phyloP scores from a whole-genome alignment of 2,113 vertebrate species.

The Mixornis gularis region DNA sequence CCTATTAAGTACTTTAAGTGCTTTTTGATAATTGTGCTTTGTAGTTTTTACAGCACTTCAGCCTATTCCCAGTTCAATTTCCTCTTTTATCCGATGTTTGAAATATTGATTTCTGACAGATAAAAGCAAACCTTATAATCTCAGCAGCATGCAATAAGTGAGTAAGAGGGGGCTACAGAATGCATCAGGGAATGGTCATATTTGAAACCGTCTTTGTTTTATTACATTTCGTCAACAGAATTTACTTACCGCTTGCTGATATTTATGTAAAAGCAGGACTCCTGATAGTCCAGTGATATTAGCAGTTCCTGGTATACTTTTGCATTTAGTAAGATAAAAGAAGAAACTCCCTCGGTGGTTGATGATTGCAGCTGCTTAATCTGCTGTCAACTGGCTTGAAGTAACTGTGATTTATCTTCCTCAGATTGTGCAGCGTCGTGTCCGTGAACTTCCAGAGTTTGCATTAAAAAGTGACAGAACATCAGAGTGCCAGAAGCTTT shows the following conservation, averaged over 20 bases:
- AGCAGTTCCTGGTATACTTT: constrained; percentile 79
- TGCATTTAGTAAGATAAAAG: constrained; percentile 94
- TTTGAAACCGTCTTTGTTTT: constrained; percentile 90
- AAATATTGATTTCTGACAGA: constrained; percentile 99
- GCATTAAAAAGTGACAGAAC: constrained; percentile 70
- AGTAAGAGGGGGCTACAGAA: constrained; percentile 76
- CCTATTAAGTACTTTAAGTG: constrained; percentile 99
- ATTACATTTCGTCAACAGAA: constrained; percentile 97
- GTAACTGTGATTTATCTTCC: constrained; percentile 99
- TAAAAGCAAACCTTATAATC: constrained; percentile 99
- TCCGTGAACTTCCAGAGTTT: constrained; percentile 77
- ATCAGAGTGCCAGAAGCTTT: constrained; percentile 34
- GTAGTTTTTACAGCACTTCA: constrained; percentile 99
- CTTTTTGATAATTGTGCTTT: constrained; percentile 99
- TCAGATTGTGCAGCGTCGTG: constrained; percentile 79
- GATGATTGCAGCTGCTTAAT: constrained; percentile 96
- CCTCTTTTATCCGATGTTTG: constrained; percentile 99
- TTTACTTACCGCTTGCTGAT: constrained; percentile 94
- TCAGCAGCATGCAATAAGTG: constrained; percentile 88
- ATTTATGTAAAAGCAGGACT: constrained; percentile 89
- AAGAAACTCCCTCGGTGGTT: constrained; percentile 85
- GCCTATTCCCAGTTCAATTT: constrained; percentile 99
- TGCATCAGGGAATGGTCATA: constrained; percentile 84
- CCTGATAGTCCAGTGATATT: constrained; percentile 84
- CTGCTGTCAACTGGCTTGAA: constrained; percentile 91